Evolutionary conservation across 2,113 vertebrate genomes (phyloP).

Genomic region (Xerus inauris): DNA sequence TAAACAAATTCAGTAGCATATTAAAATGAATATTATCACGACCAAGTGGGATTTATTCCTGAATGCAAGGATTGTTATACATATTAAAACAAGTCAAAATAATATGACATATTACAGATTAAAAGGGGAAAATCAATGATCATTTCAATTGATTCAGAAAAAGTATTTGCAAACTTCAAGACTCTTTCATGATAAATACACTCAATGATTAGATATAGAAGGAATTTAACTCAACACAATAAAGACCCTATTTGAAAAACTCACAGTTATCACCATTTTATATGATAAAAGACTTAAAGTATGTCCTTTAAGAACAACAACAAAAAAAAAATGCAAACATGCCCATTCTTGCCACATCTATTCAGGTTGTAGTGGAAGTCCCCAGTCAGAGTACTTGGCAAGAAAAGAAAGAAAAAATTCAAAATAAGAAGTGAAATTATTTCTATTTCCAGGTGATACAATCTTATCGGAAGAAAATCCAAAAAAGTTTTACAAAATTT

Average conservation of each 20-base stretch:
- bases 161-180: not conserved
- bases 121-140: not conserved
- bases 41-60: not conserved
- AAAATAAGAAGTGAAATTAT: not conserved
- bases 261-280: not conserved
- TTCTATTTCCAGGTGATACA: not conserved
- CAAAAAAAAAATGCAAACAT: not conserved
- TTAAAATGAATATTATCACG: not conserved
- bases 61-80: not conserved
- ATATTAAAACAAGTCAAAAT: not conserved
- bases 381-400: not conserved
- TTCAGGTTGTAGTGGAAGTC: not conserved
- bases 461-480: not conserved
- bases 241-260: not conserved
- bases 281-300: not conserved
- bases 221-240: not conserved
- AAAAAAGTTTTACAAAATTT: not conserved
- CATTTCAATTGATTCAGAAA: not conserved
- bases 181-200: not conserved
- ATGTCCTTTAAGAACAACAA: not conserved
- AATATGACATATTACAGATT: not conserved
- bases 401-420: not conserved
- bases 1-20: not conserved
- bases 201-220: not conserved
- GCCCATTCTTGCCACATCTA: not conserved